Evolutionary conservation across 2,888 invertebrate genomes (phyloP), one percentile per base, ranked within the genome.

Genomic region (Aleiodes alternator): DNA sequence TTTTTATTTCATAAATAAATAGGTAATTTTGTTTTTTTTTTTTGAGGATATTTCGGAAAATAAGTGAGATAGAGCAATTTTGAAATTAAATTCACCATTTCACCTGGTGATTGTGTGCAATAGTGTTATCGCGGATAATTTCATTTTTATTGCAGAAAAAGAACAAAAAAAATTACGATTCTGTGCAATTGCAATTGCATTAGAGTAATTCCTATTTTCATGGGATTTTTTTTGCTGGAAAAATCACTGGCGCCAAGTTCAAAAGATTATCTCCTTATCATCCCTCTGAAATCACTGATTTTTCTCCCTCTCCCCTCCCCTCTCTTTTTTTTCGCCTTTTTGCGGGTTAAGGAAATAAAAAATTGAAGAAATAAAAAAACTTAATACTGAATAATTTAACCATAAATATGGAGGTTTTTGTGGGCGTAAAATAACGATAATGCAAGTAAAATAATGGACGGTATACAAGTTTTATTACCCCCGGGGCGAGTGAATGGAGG

Each of bases 341-440:
- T 43, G 43, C 43, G 8, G 43, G 8, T 8, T 9, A 43, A 43
- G 9, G 74, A 74, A 69, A 56, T 68, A 71, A 73, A 23, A 70
- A 68, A 77, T 59, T 55, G 59, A 64, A 68, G 31, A 68, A 69
- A 68, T 69, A 75, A 78, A 76, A 74, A 76, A 73, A 86, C 86
- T 87, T 87, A 87, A 88, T 87, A 83, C 85, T 87, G 87, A 88
- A 88, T 87, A 88, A 87, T 87, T 87, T 85, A 85, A 84, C 87
- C 87, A 87, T 87, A 88, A 88, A 88, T 86, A 87, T 86, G 84
- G 80, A 83, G 83, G 43, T 48, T 82, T 85, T 83, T 83, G 88
- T 88, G 87, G 88, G 88, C 87, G 88, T 87, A 86, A 87, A 88
- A 87, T 87, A 88, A 88, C 88, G 87, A 88, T 88, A 87, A 87